These are phyloP conservation scores for Bombus fervidus DNA, from an alignment of 1,140 invertebrate species.

Conservation along the genomic window DNA sequence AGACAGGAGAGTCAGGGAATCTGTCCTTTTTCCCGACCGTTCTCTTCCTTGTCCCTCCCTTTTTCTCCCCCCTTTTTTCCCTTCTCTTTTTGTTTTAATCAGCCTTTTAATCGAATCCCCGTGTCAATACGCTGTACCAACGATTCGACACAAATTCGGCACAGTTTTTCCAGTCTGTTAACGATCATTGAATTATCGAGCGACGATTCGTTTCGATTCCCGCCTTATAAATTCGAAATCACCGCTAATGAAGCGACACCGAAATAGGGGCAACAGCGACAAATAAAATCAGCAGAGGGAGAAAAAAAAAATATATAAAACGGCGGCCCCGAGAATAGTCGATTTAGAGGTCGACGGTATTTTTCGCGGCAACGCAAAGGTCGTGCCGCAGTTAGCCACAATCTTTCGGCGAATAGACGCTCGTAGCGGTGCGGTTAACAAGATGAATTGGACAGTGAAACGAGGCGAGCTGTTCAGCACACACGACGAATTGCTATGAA, in stretches of 20 bases:
- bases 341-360: neutral
- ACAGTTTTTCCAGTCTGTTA: slow-evolving; percentile 25
- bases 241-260: slow-evolving; percentile 22
- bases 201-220: neutral
- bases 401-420: slow-evolving; percentile 33
- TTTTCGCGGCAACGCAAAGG: slow-evolving; percentile 40
- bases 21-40: neutral
- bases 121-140: slow-evolving; percentile 1
- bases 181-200: slow-evolving; percentile 24
- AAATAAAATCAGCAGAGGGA: no score
- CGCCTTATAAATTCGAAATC: slow-evolving; percentile 25
- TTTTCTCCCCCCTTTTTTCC: no score
- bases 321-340: neutral
- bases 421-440: slow-evolving; percentile 20
- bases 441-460: slow-evolving; percentile 48
- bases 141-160: slow-evolving; percentile 26
- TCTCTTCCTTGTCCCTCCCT: neutral
- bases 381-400: slow-evolving; percentile 26
- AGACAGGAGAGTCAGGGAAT: neutral
- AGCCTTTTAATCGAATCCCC: slow-evolving; percentile 30
- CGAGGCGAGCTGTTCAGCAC: slow-evolving; percentile 17
- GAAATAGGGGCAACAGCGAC: neutral
- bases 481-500: slow-evolving; percentile 8
- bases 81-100: neutral
- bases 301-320: neutral